Conservation (phyloP, 2,888 invertebrate species). For the Marronus borbonicus region DNA sequence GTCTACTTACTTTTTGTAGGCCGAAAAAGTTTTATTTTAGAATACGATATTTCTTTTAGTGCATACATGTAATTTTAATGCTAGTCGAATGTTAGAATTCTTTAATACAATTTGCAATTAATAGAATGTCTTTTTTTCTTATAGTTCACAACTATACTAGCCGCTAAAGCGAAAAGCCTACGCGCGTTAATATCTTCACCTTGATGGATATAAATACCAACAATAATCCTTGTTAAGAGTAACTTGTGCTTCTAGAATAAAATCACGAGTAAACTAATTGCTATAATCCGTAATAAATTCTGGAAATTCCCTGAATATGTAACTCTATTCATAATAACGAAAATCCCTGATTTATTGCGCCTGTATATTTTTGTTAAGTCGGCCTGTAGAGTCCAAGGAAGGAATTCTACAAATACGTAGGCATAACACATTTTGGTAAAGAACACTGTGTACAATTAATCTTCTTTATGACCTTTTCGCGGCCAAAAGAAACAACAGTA, state of each 20-base stretch:
- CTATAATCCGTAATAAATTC: constrained; percentile 23
- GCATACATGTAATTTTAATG: too few species aligned
- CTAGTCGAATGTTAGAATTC: too few species aligned
- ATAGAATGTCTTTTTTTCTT: too few species aligned
- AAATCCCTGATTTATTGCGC: constrained; percentile 27
- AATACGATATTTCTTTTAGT: too few species aligned
- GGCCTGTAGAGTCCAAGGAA: not conserved
- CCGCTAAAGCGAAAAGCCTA: too few species aligned
- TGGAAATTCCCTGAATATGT: constrained; percentile 10
- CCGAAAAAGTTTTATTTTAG: too few species aligned
- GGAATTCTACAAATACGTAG: not conserved
- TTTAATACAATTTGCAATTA: too few species aligned
- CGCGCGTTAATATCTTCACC: too few species aligned
- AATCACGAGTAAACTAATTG: constrained; percentile 12
- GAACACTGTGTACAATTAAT: constrained; percentile 33
- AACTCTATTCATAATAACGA: constrained; percentile 20
- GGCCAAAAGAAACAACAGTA: constrained; percentile 28
- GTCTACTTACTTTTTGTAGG: too few species aligned
- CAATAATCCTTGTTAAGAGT: not conserved
- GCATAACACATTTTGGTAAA: constrained; percentile 16
- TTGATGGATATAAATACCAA: not conserved
- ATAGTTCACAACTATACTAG: too few species aligned
- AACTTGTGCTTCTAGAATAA: constrained; percentile 1
- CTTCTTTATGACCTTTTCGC: constrained; percentile 33
- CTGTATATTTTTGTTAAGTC: constrained; percentile 29